These are phyloP conservation scores for Chromis chromis DNA, from an alignment of 2,797 vertebrate species.

Conservation along the genomic window DNA sequence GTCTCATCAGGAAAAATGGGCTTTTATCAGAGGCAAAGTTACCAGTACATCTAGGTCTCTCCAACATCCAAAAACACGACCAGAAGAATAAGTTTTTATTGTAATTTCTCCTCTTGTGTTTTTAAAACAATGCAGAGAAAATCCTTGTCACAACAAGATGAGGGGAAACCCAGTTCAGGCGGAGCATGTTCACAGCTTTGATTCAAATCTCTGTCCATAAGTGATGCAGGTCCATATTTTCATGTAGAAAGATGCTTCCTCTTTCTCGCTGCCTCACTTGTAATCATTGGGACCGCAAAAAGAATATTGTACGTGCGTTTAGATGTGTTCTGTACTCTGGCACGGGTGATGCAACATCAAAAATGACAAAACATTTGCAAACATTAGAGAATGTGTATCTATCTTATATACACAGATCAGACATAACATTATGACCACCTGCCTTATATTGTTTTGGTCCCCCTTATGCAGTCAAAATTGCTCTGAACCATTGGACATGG, in stretches of 20 bases:
- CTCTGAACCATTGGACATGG: too few species aligned
- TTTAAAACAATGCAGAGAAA: neutral
- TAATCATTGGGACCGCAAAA: too few species aligned
- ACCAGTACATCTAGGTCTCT: constrained; percentile 62
- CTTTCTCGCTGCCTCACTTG: neutral
- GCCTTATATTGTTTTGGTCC: too few species aligned
- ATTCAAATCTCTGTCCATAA: constrained; percentile 5
- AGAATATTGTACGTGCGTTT: too few species aligned
- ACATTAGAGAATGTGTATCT: too few species aligned
- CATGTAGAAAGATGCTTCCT: neutral
- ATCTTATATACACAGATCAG: too few species aligned
- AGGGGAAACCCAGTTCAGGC: neutral
- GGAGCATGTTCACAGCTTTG: constrained; percentile 1
- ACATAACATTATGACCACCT: too few species aligned
- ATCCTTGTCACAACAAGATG: constrained; percentile 15
- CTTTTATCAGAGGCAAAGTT: constrained; percentile 72
- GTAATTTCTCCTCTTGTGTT: constrained; percentile 6
- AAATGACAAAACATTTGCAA: too few species aligned
- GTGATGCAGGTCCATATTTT: neutral
- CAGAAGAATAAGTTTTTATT: neutral
- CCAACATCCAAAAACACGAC: constrained; percentile 49
- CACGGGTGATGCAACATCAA: too few species aligned
- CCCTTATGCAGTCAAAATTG: too few species aligned
- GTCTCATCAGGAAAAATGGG: constrained; percentile 75
- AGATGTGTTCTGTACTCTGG: too few species aligned